These are phyloP conservation scores for Forbesichthys papilliferus DNA, from an alignment of 2,113 vertebrate genomes.

Conservation along the genomic window DNA sequence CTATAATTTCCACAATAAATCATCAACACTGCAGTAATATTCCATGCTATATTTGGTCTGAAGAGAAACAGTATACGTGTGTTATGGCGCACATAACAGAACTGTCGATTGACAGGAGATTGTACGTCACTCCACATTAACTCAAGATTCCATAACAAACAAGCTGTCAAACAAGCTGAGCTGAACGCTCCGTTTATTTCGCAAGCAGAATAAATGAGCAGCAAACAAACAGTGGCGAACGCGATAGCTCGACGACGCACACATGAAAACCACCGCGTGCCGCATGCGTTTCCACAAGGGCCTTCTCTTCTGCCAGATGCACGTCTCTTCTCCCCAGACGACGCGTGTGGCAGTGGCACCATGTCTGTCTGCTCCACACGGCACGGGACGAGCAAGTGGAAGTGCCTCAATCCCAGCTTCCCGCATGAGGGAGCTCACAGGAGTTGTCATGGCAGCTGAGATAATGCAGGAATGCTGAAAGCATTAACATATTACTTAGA, in stretches of 20 bases:
- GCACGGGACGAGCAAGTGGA: no score
- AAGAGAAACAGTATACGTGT: neutral
- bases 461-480: slow-evolving; percentile 50
- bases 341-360: no score
- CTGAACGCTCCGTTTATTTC: neutral
- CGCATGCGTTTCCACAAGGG: no score
- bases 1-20: no score
- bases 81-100: neutral
- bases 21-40: no score
- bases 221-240: neutral
- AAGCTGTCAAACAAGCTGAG: neutral
- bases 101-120: neutral
- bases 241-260: no score
- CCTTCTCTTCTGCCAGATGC: no score
- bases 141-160: neutral
- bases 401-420: slow-evolving; percentile 14
- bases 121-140: neutral
- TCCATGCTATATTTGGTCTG: neutral
- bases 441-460: slow-evolving; percentile 68
- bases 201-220: neutral
- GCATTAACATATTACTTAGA: slow-evolving; percentile 47
- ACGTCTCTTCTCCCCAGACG: no score
- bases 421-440: slow-evolving; percentile 12
- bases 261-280: no score
- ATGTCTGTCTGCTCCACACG: no score